phyloP scores from a whole-genome alignment of 2,888 invertebrate species.

The Linnaemya tessellans region DNA sequence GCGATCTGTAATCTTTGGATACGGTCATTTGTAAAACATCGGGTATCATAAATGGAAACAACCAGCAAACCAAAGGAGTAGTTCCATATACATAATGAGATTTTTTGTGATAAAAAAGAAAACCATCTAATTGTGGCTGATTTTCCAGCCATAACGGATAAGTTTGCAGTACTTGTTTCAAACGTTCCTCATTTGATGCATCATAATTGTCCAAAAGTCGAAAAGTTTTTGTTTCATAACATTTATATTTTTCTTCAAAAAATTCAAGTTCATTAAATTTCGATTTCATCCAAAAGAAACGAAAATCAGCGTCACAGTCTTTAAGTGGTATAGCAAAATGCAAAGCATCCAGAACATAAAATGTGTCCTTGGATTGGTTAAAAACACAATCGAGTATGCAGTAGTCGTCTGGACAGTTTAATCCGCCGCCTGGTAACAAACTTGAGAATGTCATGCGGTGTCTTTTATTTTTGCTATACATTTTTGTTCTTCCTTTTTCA shows the following conservation, averaged over 20 bases:
- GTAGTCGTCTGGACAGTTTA: slow-evolving; percentile 57
- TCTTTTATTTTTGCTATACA: slow-evolving; percentile 87
- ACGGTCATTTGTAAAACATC: slow-evolving; percentile 85
- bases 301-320: slow-evolving; percentile 86
- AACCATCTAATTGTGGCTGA: slow-evolving; percentile 89
- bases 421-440: slow-evolving; percentile 78
- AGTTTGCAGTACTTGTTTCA: slow-evolving; percentile 76
- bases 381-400: slow-evolving; percentile 92
- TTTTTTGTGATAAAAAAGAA: slow-evolving; percentile 95
- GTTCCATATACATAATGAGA: slow-evolving; percentile 90
- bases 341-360: slow-evolving; percentile 91
- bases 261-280: slow-evolving; percentile 86
- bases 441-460: slow-evolving; percentile 84
- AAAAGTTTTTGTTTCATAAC: slow-evolving; percentile 76
- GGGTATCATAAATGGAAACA: slow-evolving; percentile 94
- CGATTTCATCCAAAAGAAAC: slow-evolving; percentile 92
- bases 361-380: slow-evolving; percentile 84
- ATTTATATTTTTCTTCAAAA: slow-evolving; percentile 58
- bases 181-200: slow-evolving; percentile 76
- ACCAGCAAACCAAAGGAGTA: slow-evolving; percentile 96
- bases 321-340: slow-evolving; percentile 79
- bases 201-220: slow-evolving; percentile 76
- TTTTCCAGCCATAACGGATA: slow-evolving; percentile 81
- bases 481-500: slow-evolving; percentile 87
- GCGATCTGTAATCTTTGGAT: slow-evolving; percentile 83